Base-by-base conservation (phyloP, 2,888 invertebrate species). In the Hypena proboscidalis region DNA sequence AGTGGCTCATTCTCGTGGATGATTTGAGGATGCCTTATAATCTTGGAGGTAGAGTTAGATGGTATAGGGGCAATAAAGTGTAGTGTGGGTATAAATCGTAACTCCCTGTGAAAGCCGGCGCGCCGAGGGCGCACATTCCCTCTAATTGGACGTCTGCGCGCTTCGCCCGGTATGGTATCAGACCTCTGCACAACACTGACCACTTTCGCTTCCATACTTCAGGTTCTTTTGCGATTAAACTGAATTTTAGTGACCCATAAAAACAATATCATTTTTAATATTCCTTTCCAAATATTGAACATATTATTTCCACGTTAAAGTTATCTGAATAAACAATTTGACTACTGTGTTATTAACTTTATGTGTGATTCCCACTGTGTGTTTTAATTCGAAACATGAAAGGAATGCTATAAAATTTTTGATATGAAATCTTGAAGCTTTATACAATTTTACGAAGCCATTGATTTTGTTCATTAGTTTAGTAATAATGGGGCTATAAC, bases 71-170 rank as follows among this genome's bases (percentile, higher is more conserved):
- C 34, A 47, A 58, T 63, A 62, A 57, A 57, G 57, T 61, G 51
- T 58, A 58, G 40, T 32, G 39, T 44, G 55, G 46, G 32, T 29
- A 63, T 66, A 73, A 75, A 70, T 67, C 65, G 68, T 61, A 77
- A 63, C 85, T 74, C 74, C 80, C 85, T 85, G 86, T 87, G 79
- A 58, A 58, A 50, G 68, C 45, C 46, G 52, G 52, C 45, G 64
- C 52, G 65, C 71, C 64, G 57, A 72, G 72, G 78, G 71, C 74
- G 74, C 74, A 72, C 85, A 87, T 88, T 87, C 88, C 86, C 73
- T 84, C 87, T 90, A 90, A 90, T 90, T 90, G 89, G 88, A 79
- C 67, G 82, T 77, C 80, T 77, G 82, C 71, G 70, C 77, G 58
- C 63, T 57, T 69, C 43, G 68, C 82, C 82, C 63, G 67, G 67